A percentile compares a stretch with the other conserved stretches of the same genome.
Conservation (phyloP, 2,113 vertebrate genomes). For the Dolichallabes microphthalmus region DNA sequence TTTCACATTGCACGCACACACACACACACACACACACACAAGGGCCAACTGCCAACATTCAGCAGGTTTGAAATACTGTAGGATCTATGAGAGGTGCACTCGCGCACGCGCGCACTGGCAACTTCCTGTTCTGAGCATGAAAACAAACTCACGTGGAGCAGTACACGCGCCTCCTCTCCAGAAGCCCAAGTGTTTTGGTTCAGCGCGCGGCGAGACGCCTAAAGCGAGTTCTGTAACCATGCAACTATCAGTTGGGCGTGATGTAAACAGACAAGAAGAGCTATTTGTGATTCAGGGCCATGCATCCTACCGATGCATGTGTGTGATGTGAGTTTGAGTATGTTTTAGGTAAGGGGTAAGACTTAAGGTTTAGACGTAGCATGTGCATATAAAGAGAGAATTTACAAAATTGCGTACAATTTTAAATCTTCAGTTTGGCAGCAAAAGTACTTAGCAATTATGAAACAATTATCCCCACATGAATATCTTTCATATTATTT, state of each 20-base stretch:
- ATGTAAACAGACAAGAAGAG: not conserved
- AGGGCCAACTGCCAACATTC: not conserved
- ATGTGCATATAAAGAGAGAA: not conserved
- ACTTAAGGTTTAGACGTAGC: not conserved
- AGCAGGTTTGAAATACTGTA: not conserved
- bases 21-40: not conserved
- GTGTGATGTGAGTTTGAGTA: not conserved
- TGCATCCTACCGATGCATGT: not conserved
- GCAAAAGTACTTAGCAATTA: not conserved
- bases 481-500: not conserved
- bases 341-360: not conserved
- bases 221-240: not conserved
- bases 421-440: not conserved
- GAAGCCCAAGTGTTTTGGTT: not conserved
- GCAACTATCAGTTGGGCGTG: not conserved
- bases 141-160: constrained; percentile 76
- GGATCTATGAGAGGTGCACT: not conserved
- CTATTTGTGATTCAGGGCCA: not conserved
- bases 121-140: constrained; percentile 69
- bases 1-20: not conserved
- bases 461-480: not conserved
- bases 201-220: constrained; percentile 6
- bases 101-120: not conserved
- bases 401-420: not conserved
- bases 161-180: constrained; percentile 19